These are phyloP conservation scores for Pissodes strobi DNA, from an alignment of 1,140 invertebrate species.

Conservation along the genomic window DNA sequence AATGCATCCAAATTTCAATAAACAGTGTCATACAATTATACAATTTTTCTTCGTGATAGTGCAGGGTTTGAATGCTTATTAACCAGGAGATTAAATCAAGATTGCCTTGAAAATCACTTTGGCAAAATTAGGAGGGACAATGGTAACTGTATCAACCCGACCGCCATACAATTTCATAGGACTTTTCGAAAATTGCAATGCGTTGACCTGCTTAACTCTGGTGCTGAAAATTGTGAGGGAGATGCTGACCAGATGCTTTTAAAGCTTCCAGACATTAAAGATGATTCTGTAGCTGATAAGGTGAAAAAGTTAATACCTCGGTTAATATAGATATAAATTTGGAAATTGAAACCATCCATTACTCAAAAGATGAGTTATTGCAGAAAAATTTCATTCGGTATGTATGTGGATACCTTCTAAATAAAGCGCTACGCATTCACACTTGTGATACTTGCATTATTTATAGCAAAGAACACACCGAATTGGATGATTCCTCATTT, in stretches of 20 bases:
- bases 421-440: neutral
- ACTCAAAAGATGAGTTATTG: conserved; percentile 1
- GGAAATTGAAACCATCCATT: neutral
- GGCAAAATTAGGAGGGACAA: too few relatives aligned
- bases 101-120: too few relatives aligned
- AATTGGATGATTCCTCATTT: neutral
- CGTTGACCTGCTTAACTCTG: neutral
- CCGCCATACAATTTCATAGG: too few relatives aligned
- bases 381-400: neutral
- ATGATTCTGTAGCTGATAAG: neutral
- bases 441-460: neutral
- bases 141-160: too few relatives aligned
- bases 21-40: too few relatives aligned
- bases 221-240: too few relatives aligned
- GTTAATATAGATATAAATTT: neutral
- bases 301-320: neutral
- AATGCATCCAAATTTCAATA: too few relatives aligned
- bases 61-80: neutral
- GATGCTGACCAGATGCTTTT: neutral
- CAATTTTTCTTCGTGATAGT: neutral
- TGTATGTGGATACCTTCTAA: neutral
- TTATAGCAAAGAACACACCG: neutral
- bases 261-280: neutral
- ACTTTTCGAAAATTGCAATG: too few relatives aligned
- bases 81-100: neutral